These are phyloP conservation scores for Brachionus calyciflorus DNA, from an alignment of 1,140 invertebrate species.

Conservation along the genomic window DNA sequence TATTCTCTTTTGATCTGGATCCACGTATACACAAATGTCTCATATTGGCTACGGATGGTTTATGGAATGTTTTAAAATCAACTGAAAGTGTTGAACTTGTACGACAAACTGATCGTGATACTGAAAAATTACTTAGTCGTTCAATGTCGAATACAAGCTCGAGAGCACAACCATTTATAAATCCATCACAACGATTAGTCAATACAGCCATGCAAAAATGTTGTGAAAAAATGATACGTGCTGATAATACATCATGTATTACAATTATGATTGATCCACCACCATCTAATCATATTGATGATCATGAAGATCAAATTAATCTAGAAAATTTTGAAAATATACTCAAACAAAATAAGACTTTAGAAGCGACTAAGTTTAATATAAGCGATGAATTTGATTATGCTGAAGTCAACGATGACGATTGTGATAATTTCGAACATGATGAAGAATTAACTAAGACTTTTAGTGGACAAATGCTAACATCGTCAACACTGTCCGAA, in stretches of 20 bases:
- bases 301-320: neutral
- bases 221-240: slow-evolving; percentile 73
- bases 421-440: too few relatives aligned
- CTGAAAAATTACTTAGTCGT: slow-evolving; percentile 52
- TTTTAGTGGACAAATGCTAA: neutral
- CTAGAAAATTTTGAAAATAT: neutral
- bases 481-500: neutral
- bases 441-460: neutral
- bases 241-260: slow-evolving; percentile 91
- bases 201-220: slow-evolving; percentile 74
- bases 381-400: neutral
- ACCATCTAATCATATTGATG: too few relatives aligned
- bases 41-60: slow-evolving; percentile 89
- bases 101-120: slow-evolving; percentile 59
- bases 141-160: neutral
- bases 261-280: slow-evolving; percentile 87
- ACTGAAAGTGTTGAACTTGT: slow-evolving; percentile 80
- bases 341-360: slow-evolving; percentile 12
- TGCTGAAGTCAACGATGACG: neutral
- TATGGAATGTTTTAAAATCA: slow-evolving; percentile 89
- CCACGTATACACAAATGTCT: slow-evolving; percentile 76
- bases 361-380: neutral
- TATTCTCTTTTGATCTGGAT: slow-evolving; percentile 79
- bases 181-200: slow-evolving; percentile 84
- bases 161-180: slow-evolving; percentile 55